Evolutionary conservation across 2,113 vertebrate species (phyloP).

Genomic region (Urocitellus parryii): DNA sequence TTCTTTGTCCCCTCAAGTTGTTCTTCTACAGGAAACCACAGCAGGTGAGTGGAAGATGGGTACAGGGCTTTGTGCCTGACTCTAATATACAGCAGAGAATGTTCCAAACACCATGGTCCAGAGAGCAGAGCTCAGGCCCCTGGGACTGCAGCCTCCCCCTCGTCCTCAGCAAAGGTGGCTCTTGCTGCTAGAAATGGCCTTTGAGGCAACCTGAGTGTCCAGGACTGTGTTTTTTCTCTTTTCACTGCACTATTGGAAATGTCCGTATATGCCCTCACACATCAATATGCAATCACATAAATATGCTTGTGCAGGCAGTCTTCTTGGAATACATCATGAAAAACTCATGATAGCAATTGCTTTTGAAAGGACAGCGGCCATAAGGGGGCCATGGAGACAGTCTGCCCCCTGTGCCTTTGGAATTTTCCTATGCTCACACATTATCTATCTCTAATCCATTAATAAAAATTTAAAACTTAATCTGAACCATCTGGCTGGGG

Average conservation of each 20-base stretch:
- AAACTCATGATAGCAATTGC: background rate
- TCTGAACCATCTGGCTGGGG: background rate
- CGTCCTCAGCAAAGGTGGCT: background rate
- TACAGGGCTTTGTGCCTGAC: background rate
- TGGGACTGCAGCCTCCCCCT: rapidly evolving
- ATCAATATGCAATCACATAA: background rate
- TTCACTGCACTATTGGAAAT: background rate
- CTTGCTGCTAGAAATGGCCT: background rate
- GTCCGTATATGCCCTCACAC: rapidly evolving
- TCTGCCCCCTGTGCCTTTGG: background rate
- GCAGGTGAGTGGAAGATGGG: no score
- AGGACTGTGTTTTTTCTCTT: background rate
- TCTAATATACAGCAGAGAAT: background rate
- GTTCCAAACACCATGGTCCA: background rate
- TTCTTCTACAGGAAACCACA: background rate
- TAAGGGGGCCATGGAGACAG: background rate
- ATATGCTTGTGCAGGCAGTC: background rate
- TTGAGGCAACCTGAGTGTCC: background rate
- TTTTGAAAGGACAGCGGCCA: background rate
- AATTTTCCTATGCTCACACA: background rate
- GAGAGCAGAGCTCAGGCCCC: background rate
- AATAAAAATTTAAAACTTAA: background rate
- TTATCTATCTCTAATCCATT: background rate
- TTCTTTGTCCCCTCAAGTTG: background rate
- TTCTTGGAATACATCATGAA: background rate